Evolutionary conservation across 2,113 vertebrate species (phyloP), one percentile per base, ranked within the genome.

Genomic region (Polyodon spathula): DNA sequence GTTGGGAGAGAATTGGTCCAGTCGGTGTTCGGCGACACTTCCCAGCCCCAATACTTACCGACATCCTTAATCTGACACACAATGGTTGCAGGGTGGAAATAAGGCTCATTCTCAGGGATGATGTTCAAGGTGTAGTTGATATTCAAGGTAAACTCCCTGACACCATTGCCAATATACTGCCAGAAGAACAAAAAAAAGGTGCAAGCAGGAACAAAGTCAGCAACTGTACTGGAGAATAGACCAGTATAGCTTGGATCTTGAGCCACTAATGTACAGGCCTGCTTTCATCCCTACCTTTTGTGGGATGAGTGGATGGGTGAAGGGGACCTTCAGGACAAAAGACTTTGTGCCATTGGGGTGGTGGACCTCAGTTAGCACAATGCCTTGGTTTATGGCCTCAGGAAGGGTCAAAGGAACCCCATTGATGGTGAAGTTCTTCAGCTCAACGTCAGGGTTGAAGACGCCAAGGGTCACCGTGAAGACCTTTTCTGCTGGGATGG

Each of bases 51-150:
- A n/a, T n/a, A 78, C 82, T 78, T 72, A 86, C 84, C 63, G 58
- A 73, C 40, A 17, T 71, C 68, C 0, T 9, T 46, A 2, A 74
- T 6, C 3, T 65, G 4, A 14, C 66, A 72, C n/a, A n/a, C 4
- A n/a, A 76, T 17, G 0, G 58, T 59, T 0, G 44, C 37, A 0
- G 3, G 3, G 37, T 63, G 63, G 67, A 66, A 66, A 43, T 39
- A 81, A 3, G 60, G 3, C 2, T 76, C 46, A 0, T 68, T 64
- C 9, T 73, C 71, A 37, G 76, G 73, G 7, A 70, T 12, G 14
- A 77, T 60, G 0, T 27, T 54, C 59, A 86, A 55, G 0, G 73
- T 81, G 66, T 65, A 81, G 62, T 78, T 80, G 6, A 84, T 57
- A 6, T 73, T 55, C 54, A 86, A 55, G 0, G 1, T 57, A 41